Base-by-base conservation (phyloP, 2,797 vertebrate species). In the Adelosebastes latens region DNA sequence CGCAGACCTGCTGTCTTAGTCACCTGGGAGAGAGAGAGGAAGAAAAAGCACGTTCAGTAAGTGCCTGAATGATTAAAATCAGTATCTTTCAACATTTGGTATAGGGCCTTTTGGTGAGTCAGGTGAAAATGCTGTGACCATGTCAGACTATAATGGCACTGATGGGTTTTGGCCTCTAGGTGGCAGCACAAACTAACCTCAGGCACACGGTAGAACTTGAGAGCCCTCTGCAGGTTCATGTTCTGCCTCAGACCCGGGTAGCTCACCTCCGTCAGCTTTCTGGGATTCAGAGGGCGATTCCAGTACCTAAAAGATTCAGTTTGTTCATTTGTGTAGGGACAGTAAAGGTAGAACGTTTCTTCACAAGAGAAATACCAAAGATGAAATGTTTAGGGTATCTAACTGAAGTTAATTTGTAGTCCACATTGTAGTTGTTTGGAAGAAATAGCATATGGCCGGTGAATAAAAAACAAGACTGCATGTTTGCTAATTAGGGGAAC, bases 181-280 rank as follows among this genome's bases (percentile, higher is more conserved):
- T 88, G 96, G 95, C 94, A 84, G 91, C 81, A 87, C 31, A 72
- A 18, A 89, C 93, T 86, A 83, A 98, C 98, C 96, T 98, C 96
- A 14, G 97, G 97, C 86, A 99, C 93, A 46, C 96, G 95, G 94
- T 98, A 95, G 72, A 99, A 93, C 90, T 97, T 99, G 92, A 97
- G 94, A 24, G 97, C 97, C 13, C 96, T 96, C 91, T 98, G 97
- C 95, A 97, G 96, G 80, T 94, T 97, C 96, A 97, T 97, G 89
- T 96, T 97, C 83, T 94, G 96, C 80, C 96, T 97, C 85, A 98
- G 90, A 80, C 97, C 96, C 2, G 97, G 97, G 79, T 97, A 97
- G 79, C 96, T 97, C 79, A 99, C 93, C 85, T 99, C 97, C 68
- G 96, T 96, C 89, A 99, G 92, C 82, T 99, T 99, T 72, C 97